A percentile compares a stretch with the other conserved stretches of the same genome.
phyloP scores from a whole-genome alignment of 2,797 vertebrate species.

The Acrossocheilus wenchowensis region DNA sequence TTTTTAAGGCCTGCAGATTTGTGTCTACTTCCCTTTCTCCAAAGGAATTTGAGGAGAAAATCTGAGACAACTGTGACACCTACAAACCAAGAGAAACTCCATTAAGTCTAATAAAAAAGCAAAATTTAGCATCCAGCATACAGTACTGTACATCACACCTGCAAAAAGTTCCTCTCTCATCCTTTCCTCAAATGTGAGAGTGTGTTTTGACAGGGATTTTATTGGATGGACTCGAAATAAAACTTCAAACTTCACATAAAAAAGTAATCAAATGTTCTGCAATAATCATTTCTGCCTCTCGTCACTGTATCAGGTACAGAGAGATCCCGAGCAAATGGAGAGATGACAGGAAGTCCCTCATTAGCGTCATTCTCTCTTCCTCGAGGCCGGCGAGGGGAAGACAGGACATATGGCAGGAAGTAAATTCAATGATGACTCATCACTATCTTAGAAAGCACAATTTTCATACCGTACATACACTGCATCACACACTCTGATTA shows the following conservation, averaged over 20 bases:
- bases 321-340: not conserved
- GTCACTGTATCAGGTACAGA: not conserved
- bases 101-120: no score
- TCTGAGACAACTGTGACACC: not conserved
- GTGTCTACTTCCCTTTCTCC: not conserved
- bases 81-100: no score
- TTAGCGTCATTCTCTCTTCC: conserved; percentile 44
- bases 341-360: conserved; percentile 35
- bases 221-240: conserved; percentile 1
- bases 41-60: not conserved
- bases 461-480: not conserved
- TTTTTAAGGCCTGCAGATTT: not conserved
- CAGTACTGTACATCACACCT: not conserved
- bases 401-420: conserved; percentile 33
- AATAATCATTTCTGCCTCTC: not conserved
- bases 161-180: not conserved
- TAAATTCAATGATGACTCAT: conserved; percentile 44
- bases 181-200: not conserved
- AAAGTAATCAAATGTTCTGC: conserved; percentile 3
- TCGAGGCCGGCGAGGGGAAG: conserved; percentile 3
- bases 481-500: conserved; percentile 28
- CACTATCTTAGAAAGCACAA: conserved; percentile 8
- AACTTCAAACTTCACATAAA: conserved; percentile 10
- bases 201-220: conserved; percentile 23
- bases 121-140: not conserved